A percentile compares a stretch with the other conserved stretches of the same genome.
Evolutionary conservation across 2,888 invertebrate species (phyloP).

Genomic region (Oxystoma pomonae): DNA sequence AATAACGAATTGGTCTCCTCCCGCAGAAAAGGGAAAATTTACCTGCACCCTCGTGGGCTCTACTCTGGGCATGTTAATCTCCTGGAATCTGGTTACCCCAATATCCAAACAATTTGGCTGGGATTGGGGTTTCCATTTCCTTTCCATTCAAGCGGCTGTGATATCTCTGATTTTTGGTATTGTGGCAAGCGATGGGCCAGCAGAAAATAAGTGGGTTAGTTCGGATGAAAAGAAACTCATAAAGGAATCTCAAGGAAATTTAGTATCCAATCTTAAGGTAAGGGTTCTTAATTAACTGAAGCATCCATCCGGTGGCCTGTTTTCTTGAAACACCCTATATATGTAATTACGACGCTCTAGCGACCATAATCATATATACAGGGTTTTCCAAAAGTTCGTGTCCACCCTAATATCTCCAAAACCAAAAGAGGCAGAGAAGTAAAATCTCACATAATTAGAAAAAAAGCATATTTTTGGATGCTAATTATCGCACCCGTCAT

Average conservation of each 20-base stretch:
- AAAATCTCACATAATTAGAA: no score
- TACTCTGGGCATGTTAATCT: conserved; percentile 64
- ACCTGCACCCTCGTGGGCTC: conserved; percentile 68
- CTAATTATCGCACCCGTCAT: no score
- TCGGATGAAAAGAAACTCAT: conserved; percentile 61
- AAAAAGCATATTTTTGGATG: no score
- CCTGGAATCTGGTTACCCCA: conserved; percentile 63
- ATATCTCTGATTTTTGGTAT: conserved; percentile 60
- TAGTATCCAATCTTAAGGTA: conserved; percentile 29
- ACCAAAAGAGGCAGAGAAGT: no score
- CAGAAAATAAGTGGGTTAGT: conserved; percentile 57
- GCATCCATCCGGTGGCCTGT: no score
- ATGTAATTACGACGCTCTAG: no score
- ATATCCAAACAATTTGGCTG: conserved; percentile 61
- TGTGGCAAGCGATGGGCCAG: conserved; percentile 60
- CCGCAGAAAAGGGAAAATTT: conserved; percentile 68
- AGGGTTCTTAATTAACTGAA: no score
- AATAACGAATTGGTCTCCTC: conserved; percentile 69
- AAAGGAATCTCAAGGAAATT: conserved; percentile 24
- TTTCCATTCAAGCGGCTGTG: conserved; percentile 53
- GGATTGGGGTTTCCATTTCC: conserved; percentile 64
- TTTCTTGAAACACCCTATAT: no score
- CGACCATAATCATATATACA: no score
- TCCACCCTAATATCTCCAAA: no score
- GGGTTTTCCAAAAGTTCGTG: no score